Conservation (phyloP, 1,140 invertebrate species). For the Bombus superbus region DNA sequence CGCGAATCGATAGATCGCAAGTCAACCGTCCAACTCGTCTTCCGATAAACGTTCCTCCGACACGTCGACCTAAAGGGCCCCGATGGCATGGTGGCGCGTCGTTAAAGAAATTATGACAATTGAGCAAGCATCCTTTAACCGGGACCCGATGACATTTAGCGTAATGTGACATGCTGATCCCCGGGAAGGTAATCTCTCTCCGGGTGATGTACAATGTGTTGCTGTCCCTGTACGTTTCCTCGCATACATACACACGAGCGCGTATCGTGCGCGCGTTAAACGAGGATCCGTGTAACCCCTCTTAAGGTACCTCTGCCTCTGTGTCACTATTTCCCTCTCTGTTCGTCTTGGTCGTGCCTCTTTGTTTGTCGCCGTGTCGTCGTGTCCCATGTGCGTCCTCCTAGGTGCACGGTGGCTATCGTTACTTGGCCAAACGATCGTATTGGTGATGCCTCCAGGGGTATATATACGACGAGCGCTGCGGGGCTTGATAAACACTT, state of each 20-base stretch:
- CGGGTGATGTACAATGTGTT: conserved; percentile 70
- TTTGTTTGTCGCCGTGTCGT: conserved; percentile 8
- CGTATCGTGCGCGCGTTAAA: conserved; percentile 45
- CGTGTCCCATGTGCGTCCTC: conserved; percentile 64
- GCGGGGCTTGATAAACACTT: conserved; percentile 77
- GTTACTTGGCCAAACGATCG: conserved; percentile 54
- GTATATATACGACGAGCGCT: conserved; percentile 77
- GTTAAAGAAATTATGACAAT: conserved; percentile 74
- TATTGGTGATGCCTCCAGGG: conserved; percentile 72
- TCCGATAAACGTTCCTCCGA: neutral
- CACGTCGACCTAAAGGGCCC: neutral
- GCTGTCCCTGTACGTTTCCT: conserved; percentile 68
- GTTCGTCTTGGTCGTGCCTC: conserved; percentile 7
- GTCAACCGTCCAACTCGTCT: neutral
- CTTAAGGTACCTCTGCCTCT: conserved; percentile 19
- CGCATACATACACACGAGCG: neutral
- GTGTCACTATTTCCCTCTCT: conserved; percentile 35
- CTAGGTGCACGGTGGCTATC: conserved; percentile 60
- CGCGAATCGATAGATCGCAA: neutral
- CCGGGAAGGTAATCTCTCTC: conserved; percentile 66
- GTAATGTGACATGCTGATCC: conserved; percentile 74
- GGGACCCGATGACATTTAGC: conserved; percentile 79
- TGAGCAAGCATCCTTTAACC: conserved; percentile 74
- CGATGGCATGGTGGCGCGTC: neutral
- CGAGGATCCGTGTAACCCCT: conserved; percentile 63